Evolutionary conservation across 2,888 invertebrate species (phyloP).

Genomic region (Ormyrus rosae): DNA sequence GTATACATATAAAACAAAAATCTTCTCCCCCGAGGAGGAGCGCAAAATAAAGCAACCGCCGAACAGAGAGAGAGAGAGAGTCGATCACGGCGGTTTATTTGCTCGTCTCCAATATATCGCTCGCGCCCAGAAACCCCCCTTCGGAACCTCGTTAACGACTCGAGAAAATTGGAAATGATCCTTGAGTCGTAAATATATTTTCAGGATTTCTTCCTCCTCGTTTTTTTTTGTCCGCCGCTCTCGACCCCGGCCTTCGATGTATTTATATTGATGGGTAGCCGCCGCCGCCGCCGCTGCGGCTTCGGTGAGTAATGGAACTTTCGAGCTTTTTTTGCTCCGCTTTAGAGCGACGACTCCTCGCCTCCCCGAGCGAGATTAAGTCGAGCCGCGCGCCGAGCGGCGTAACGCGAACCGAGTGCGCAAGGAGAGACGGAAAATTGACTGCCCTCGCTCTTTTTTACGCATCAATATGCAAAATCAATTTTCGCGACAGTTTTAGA

Average conservation of each 20-base stretch:
- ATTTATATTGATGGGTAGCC: conserved; percentile 28
- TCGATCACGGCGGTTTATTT: conserved; percentile 58
- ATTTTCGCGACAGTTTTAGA: no score
- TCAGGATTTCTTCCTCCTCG: conserved; percentile 36
- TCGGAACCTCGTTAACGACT: conserved; percentile 55
- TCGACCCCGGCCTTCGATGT: conserved; percentile 16
- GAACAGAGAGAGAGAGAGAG: conserved; percentile 48
- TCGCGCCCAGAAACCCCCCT: conserved; percentile 6
- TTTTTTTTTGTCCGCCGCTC: not conserved
- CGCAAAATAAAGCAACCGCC: conserved; percentile 32
- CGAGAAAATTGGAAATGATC: conserved; percentile 58
- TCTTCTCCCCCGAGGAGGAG: conserved; percentile 36
- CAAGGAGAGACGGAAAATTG: not conserved
- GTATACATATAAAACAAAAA: conserved; percentile 42
- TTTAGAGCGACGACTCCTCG: not conserved
- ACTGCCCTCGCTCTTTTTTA: no score
- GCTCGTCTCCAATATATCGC: conserved; percentile 36
- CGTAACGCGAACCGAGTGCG: not conserved
- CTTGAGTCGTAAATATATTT: conserved; percentile 57
- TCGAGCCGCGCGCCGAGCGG: not conserved
- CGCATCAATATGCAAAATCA: no score
- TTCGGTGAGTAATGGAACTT: conserved; percentile 25
- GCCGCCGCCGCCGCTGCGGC: not conserved
- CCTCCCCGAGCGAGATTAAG: not conserved
- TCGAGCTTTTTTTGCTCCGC: not conserved